Evolutionary conservation across 2,113 vertebrate species (phyloP).

Genomic region (Neolamprologus brichardi): DNA sequence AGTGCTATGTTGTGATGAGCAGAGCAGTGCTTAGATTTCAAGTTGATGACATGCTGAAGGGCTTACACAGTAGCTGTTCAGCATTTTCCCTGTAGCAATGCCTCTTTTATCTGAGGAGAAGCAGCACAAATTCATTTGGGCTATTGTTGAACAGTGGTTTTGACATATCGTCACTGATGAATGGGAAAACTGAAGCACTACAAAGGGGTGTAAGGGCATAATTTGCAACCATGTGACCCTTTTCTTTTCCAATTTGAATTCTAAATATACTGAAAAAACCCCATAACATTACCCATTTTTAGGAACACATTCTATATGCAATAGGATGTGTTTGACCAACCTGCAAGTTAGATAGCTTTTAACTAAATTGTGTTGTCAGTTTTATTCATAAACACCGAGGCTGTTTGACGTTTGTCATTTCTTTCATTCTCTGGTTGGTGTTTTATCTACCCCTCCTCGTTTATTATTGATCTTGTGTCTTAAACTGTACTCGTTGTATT

Average conservation of each 20-base stretch:
- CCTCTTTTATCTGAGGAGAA: conserved; percentile 39
- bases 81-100: conserved; percentile 21
- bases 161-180: background rate
- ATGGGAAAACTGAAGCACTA: background rate
- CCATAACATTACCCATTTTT: background rate
- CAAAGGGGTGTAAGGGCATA: background rate
- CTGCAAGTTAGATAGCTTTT: background rate
- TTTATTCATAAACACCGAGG: background rate
- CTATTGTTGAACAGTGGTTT: background rate
- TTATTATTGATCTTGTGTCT: background rate
- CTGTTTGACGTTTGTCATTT: background rate
- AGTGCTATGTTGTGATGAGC: conserved; percentile 35
- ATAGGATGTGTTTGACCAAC: background rate
- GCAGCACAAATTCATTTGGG: conserved; percentile 23
- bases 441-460: background rate
- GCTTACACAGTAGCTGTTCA: conserved; percentile 31
- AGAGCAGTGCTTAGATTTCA: conserved; percentile 45
- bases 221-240: background rate
- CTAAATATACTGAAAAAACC: rapidly evolving
- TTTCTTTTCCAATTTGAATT: background rate
- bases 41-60: conserved; percentile 22
- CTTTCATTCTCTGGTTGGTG: background rate
- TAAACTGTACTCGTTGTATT: background rate
- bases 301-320: background rate
- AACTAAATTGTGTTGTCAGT: background rate